Percentiles rank a stretch among this genome's conserved stretches.
Conservation (phyloP, 2,797 vertebrate genomes). For the Hyperoplus immaculatus region DNA sequence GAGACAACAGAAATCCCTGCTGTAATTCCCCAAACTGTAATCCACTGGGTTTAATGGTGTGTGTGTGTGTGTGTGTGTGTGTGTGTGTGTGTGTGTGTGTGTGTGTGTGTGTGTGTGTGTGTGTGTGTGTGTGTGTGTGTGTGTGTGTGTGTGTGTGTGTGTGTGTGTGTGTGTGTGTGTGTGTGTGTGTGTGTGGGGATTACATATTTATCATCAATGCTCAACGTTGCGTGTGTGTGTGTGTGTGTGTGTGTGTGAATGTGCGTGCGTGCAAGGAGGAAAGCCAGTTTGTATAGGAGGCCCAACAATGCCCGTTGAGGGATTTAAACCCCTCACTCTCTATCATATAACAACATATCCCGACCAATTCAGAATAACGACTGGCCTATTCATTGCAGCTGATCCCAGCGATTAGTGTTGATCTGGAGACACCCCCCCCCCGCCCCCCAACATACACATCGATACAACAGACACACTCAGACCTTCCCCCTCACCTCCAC, state of each 20-base stretch:
- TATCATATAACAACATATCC: conserved; percentile 86
- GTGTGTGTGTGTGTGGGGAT: conserved; percentile 70
- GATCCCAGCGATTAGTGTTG: conserved; percentile 76
- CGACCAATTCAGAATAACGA: conserved; percentile 90
- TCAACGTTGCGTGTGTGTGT: conserved; percentile 71
- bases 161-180: conserved; percentile 11
- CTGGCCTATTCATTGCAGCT: conserved; percentile 89
- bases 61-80: conserved; percentile 51
- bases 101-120: conserved; percentile 47
- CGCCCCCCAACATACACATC: conserved; percentile 15
- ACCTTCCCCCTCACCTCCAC: conserved; percentile 26
- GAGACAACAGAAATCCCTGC: conserved; percentile 76
- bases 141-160: conserved; percentile 50
- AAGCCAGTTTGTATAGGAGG: conserved; percentile 77
- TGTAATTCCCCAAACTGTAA: conserved; percentile 86
- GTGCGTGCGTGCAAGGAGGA: conserved; percentile 56
- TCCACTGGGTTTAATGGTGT: conserved; percentile 83
- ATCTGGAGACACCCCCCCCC: conserved; percentile 65
- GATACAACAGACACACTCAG: conserved; percentile 10
- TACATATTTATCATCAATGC: conserved; percentile 83
- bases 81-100: conserved; percentile 36
- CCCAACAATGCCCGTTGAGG: conserved; percentile 75
- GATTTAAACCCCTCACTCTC: conserved; percentile 82
- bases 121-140: conserved; percentile 41
- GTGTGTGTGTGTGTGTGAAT: conserved; percentile 48